Evolutionary conservation across 1,140 invertebrate species (phyloP), one percentile per base, ranked within the genome.

Genomic region (Nephila pilipes): DNA sequence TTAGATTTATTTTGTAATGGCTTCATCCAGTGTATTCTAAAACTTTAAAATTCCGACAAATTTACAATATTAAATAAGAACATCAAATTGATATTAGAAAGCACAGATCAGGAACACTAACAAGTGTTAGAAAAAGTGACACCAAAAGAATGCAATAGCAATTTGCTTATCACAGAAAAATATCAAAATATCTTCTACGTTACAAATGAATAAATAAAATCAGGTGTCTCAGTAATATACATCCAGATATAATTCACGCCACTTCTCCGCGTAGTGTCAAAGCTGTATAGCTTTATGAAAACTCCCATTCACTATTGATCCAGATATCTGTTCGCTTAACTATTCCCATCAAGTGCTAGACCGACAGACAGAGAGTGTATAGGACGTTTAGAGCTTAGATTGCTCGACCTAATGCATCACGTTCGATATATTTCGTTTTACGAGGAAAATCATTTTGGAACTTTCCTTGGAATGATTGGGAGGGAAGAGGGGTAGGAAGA

Each of bases 391-490:
- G 32, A 60, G 79, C 69, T 92, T 85, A 57, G 80, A 92, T 92
- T 85, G 80, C 25, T 32, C 38, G 36, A 65, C 29, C 80, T 92
- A 92, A 92, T 92, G 90, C 63, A 92, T 92, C 90, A 92, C 90
- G 90, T 92, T 69, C 90, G 46, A 38, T 81, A 92, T 85, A 92
- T 92, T 92, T 92, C 81, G 90, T 92, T 92, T 92, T 92, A 92
- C 90, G 90, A 92, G 58, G 58, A 92, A 85, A 92, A 85, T 92
- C 80, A 92, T 92, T 92, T 92, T 63, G 36, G 55, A 81, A 92
- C 81, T 75, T 81, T 90, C 79, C 38, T 81, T 55, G 38, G 55
- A 83, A 90, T 90, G 89, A 90, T 90, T 81, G 54, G 54, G 20
- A 57, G 18, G 22, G 60, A n/a, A 29, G 58, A 22, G 38, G 20